Conservation (phyloP, 2,888 invertebrate species). For the Phania funesta region DNA sequence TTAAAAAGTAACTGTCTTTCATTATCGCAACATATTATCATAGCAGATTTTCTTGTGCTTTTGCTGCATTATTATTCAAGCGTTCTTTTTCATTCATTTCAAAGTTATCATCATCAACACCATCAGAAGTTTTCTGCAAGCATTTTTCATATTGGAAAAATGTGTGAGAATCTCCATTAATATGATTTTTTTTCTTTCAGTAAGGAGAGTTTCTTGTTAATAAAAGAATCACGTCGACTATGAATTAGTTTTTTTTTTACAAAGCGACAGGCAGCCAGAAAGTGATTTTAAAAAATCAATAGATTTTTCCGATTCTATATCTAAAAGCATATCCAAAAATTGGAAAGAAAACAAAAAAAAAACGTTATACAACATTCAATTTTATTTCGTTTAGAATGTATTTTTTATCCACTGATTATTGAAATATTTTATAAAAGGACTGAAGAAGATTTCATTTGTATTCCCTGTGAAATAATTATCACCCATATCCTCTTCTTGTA, state of each 20-base stretch:
- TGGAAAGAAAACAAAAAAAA: neutral
- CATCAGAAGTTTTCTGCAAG: conserved; percentile 18
- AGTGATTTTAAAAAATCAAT: conserved; percentile 4
- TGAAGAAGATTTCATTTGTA: conserved; percentile 20
- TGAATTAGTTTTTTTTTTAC: neutral
- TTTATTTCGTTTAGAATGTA: neutral
- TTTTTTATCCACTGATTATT: conserved; percentile 3
- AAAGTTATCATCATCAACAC: neutral
- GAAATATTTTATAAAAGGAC: neutral
- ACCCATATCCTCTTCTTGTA: conserved; percentile 40
- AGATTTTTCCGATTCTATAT: conserved; percentile 22
- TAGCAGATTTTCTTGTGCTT: conserved; percentile 15
- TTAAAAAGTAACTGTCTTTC: conserved; percentile 25
- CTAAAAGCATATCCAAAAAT: conserved; percentile 18
- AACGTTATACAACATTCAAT: neutral
- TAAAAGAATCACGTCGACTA: conserved; percentile 2
- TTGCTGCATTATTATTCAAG: neutral
- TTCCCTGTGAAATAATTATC: conserved; percentile 9
- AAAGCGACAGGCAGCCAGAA: conserved; percentile 9
- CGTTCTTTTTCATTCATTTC: neutral
- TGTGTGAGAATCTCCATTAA: conserved; percentile 8
- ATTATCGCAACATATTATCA: conserved; percentile 25
- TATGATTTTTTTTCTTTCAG: conserved; percentile 6
- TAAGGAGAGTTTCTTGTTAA: neutral
- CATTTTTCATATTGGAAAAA: conserved; percentile 11